phyloP scores from a whole-genome alignment of 2,888 invertebrate species.

The Hyalella azteca region DNA sequence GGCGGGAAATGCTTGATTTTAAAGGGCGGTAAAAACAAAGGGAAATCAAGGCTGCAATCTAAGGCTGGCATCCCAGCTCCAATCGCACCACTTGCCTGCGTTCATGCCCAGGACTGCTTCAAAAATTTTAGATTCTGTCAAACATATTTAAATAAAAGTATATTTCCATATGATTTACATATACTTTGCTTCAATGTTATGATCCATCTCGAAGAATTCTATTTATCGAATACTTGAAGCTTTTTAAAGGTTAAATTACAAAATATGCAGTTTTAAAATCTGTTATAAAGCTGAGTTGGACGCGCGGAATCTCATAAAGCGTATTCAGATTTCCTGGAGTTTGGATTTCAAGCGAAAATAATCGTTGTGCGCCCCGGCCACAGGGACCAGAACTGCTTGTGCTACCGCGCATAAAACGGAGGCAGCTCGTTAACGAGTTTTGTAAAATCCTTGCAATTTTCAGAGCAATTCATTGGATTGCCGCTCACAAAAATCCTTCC shows the following conservation, averaged over 20 bases:
- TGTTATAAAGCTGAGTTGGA: background rate
- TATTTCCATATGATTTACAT: too few species aligned
- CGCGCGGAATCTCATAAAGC: background rate
- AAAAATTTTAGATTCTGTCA: too few species aligned
- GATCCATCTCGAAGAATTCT: too few species aligned
- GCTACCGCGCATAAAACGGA: background rate
- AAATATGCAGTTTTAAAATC: too few species aligned
- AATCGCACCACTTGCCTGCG: slow-evolving; percentile 27
- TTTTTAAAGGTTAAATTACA: too few species aligned
- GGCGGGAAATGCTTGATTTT: background rate
- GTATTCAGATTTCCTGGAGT: slow-evolving; percentile 24
- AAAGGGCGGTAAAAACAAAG: slow-evolving; percentile 10
- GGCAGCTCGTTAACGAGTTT: slow-evolving; percentile 28
- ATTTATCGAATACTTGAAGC: too few species aligned
- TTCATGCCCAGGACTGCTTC: too few species aligned
- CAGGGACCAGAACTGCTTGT: background rate
- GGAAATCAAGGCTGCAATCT: slow-evolving; percentile 30
- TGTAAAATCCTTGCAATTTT: slow-evolving; percentile 19
- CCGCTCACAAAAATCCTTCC: background rate
- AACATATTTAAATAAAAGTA: too few species aligned
- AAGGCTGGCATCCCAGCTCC: slow-evolving; percentile 22
- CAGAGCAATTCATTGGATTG: slow-evolving; percentile 20
- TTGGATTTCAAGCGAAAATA: background rate
- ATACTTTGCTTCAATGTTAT: too few species aligned
- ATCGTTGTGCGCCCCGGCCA: background rate